phyloP scores from a whole-genome alignment of 23 tunicate species.

The Ascidia mentula region DNA sequence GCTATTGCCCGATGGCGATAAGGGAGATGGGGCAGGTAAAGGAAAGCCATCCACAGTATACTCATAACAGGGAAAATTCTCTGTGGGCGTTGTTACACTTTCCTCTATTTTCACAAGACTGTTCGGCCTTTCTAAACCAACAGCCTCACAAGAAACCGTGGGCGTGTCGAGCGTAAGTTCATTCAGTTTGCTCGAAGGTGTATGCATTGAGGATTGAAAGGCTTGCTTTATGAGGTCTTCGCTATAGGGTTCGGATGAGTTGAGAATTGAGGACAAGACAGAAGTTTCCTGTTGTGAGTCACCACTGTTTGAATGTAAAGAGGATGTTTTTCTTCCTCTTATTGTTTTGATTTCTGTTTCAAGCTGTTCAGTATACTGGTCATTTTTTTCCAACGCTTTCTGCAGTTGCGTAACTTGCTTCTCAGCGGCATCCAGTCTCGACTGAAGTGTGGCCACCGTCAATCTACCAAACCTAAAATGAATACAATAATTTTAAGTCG shows the following conservation, averaged over 20 bases:
- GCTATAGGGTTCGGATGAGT: conserved; percentile 13
- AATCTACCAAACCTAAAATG: conserved; percentile 57
- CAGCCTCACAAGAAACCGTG: not conserved
- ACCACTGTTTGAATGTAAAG: not conserved
- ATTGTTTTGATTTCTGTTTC: conserved; percentile 36
- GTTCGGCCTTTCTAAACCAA: not conserved
- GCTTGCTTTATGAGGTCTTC: not conserved
- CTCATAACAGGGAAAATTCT: not conserved
- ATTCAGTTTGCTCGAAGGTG: not conserved
- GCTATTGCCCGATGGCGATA: not conserved
- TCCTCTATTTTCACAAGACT: not conserved
- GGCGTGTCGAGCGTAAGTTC: not conserved
- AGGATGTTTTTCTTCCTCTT: not conserved
- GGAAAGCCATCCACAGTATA: not conserved
- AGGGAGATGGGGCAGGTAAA: not conserved
- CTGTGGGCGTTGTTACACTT: not conserved
- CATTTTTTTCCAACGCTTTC: conserved; percentile 58
- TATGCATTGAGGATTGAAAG: conserved; percentile 10
- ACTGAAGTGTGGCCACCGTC: conserved; percentile 74
- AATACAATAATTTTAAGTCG: not conserved
- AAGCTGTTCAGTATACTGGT: conserved; percentile 44
- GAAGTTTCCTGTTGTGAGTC: not conserved
- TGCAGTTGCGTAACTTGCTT: conserved; percentile 58
- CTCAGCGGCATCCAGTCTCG: conserved; percentile 47
- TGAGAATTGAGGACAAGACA: conserved; percentile 13